These are phyloP conservation scores for Botia almorhae DNA, from an alignment of 2,797 vertebrate species.

Conservation along the genomic window DNA sequence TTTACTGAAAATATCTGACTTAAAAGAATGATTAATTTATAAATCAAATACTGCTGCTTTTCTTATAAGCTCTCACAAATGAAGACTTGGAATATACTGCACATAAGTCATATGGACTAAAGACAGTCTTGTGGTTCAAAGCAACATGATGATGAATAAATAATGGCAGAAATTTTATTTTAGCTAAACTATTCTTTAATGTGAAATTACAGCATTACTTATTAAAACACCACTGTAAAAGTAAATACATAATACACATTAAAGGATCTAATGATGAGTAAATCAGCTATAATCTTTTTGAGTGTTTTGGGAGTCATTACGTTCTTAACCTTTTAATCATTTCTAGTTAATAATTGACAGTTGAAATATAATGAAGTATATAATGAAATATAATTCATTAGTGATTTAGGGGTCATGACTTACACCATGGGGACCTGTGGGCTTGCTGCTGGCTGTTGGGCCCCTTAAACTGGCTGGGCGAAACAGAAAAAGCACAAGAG, in stretches of 20 bases:
- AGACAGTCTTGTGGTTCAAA: not conserved
- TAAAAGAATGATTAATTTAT: not conserved
- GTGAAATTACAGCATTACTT: not conserved
- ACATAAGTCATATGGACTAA: not conserved
- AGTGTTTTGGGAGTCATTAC: not conserved
- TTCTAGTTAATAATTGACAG: not conserved
- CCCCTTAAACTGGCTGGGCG: constrained; percentile 89
- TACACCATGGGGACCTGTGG: constrained; percentile 83
- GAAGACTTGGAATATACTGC: no score
- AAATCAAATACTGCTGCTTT: not conserved
- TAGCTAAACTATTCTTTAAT: not conserved
- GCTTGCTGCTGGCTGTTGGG: constrained; percentile 80
- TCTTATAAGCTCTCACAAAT: not conserved
- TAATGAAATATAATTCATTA: no score
- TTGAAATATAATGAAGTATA: not conserved
- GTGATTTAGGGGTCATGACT: constrained; percentile 67
- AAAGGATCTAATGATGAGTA: not conserved
- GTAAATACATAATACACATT: not conserved
- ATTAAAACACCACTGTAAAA: not conserved
- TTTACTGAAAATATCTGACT: not conserved
- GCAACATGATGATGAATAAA: not conserved
- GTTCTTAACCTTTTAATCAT: not conserved
- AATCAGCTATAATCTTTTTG: not conserved
- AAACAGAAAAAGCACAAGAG: constrained; percentile 88
- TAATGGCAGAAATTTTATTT: not conserved